Evolutionary conservation across 1,140 invertebrate species (phyloP).

Genomic region (Spodoptera frugiperda): DNA sequence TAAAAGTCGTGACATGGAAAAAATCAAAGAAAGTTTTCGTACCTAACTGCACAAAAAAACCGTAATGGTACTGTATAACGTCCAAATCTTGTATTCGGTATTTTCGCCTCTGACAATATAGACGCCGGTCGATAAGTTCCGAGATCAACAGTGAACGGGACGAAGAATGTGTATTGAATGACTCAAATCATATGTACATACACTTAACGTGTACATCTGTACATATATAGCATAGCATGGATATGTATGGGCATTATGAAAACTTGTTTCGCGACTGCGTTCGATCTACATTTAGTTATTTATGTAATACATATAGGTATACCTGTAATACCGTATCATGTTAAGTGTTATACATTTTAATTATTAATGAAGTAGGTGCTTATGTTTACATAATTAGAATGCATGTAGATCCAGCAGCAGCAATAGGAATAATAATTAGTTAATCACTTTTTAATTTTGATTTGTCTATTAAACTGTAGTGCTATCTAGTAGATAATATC

Average conservation of each 20-base stretch:
- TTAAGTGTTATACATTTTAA: no score
- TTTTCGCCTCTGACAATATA: constrained; percentile 1
- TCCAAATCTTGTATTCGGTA: constrained; percentile 13
- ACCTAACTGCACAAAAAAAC: no score
- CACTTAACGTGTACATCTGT: no score
- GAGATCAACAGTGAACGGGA: background rate
- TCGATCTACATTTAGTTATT: background rate
- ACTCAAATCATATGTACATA: constrained; percentile 12
- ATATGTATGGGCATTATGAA: constrained; percentile 10
- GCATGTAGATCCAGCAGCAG: no score
- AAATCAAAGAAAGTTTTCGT: no score
- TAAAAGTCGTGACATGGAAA: no score
- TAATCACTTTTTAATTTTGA: no score
- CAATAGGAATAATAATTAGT: no score
- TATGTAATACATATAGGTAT: background rate
- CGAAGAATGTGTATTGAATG: constrained; percentile 4
- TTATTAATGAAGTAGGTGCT: no score
- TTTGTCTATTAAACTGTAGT: no score
- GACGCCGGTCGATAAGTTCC: background rate
- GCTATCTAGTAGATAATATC: no score
- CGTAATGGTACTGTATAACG: constrained; percentile 17
- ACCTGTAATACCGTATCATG: background rate
- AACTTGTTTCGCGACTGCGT: constrained; percentile 10
- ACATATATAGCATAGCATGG: background rate
- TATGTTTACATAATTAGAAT: no score